These are phyloP conservation scores for Pseudonaja textilis DNA, from an alignment of 2,113 vertebrate species.

Conservation along the genomic window DNA sequence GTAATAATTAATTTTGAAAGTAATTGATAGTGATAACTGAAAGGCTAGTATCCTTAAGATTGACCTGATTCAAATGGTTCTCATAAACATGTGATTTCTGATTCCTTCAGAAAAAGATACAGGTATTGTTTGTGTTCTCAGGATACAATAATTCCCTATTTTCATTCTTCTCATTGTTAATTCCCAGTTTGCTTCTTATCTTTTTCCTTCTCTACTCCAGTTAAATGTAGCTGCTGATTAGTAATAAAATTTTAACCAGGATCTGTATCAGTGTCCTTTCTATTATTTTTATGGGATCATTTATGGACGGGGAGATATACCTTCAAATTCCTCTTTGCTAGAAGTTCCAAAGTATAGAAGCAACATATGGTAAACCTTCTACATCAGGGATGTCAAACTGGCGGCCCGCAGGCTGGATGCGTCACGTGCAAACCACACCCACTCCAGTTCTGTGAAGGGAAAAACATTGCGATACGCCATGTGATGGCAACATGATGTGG, in stretches of 20 bases:
- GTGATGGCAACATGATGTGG: no score
- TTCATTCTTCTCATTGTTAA: not conserved
- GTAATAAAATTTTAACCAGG: slow-evolving; percentile 93
- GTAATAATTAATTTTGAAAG: not conserved
- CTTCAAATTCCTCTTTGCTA: slow-evolving; percentile 69
- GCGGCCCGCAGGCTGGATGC: no score
- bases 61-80: not conserved
- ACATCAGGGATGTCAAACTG: not conserved
- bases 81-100: not conserved
- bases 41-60: not conserved
- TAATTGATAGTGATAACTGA: not conserved
- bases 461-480: no score
- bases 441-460: no score
- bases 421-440: no score
- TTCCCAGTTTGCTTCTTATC: not conserved
- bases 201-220: slow-evolving; percentile 36
- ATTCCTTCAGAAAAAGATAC: not conserved
- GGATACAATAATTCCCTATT: not conserved
- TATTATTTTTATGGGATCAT: slow-evolving; percentile 90
- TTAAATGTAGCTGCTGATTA: slow-evolving; percentile 78
- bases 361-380: slow-evolving; percentile 8
- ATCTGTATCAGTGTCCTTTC: slow-evolving; percentile 82
- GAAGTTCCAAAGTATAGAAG: slow-evolving; percentile 46
- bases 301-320: slow-evolving; percentile 77
- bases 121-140: not conserved